phyloP scores from a whole-genome alignment of 2,888 invertebrate species.

The Petrolisthes cinctipes region DNA sequence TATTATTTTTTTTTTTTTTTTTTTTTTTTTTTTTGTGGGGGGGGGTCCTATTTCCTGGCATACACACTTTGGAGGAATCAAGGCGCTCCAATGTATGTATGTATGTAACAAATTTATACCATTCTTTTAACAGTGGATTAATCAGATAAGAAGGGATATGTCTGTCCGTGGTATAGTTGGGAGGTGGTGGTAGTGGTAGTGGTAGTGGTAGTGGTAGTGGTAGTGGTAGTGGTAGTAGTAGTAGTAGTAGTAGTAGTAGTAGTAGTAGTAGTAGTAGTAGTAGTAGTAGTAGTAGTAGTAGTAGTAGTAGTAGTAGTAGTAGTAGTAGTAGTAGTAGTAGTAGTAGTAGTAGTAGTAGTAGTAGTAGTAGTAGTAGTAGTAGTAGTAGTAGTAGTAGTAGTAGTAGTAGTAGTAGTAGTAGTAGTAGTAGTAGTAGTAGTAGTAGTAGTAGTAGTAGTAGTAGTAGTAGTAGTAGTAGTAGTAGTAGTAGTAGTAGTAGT shows the following conservation, averaged over 20 bases:
- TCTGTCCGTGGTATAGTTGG: too few relatives aligned
- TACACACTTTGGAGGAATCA: too few relatives aligned
- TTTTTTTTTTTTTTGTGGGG: too few relatives aligned
- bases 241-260: constrained; percentile 6
- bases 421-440: constrained; percentile 2
- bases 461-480: not conserved
- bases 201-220: constrained; percentile 8
- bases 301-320: constrained; percentile 6
- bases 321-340: constrained; percentile 6
- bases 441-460: not conserved
- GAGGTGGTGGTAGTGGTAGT: not conserved
- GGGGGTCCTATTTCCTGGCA: too few relatives aligned
- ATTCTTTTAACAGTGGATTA: too few relatives aligned
- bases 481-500: not conserved
- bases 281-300: constrained; percentile 9
- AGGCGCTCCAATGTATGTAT: too few relatives aligned
- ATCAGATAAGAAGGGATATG: too few relatives aligned
- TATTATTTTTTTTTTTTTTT: too few relatives aligned
- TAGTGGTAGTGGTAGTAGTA: constrained; percentile 15
- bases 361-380: constrained; percentile 10
- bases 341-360: constrained; percentile 6
- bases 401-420: not conserved
- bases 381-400: constrained; percentile 6
- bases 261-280: constrained; percentile 6
- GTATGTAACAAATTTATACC: too few relatives aligned